A percentile compares a stretch with the other conserved stretches of the same genome.
Conservation (phyloP, 2,888 invertebrate species). For the Octonoba sinensis region DNA sequence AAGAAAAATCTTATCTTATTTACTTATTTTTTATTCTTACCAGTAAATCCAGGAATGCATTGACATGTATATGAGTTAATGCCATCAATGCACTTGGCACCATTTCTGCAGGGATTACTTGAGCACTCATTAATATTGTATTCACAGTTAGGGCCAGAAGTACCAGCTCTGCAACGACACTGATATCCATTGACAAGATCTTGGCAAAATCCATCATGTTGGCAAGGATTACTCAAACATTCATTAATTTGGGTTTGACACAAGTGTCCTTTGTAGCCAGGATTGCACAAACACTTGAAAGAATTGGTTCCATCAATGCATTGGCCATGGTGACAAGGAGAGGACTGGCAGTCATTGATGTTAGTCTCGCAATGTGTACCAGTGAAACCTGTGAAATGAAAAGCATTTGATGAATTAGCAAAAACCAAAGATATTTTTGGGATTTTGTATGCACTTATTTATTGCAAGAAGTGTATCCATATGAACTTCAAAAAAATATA, state of each 20-base stretch:
- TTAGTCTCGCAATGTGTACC: slow-evolving; percentile 90
- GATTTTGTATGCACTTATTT: too few species aligned
- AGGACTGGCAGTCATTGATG: slow-evolving; percentile 91
- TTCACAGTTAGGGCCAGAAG: slow-evolving; percentile 91
- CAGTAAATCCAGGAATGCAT: slow-evolving; percentile 90
- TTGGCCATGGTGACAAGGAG: slow-evolving; percentile 83
- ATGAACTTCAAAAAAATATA: too few species aligned
- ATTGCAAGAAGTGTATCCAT: too few species aligned
- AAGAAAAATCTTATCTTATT: too few species aligned
- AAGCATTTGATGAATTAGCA: background rate
- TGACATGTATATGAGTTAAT: slow-evolving; percentile 93
- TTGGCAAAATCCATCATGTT: slow-evolving; percentile 91
- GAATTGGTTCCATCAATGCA: slow-evolving; percentile 94
- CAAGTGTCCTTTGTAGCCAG: slow-evolving; percentile 86
- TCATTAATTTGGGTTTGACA: slow-evolving; percentile 86
- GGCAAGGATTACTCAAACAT: slow-evolving; percentile 83
- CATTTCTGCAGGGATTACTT: slow-evolving; percentile 92
- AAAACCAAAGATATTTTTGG: too few species aligned
- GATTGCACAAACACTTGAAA: slow-evolving; percentile 91
- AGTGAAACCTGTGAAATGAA: slow-evolving; percentile 74
- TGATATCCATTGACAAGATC: slow-evolving; percentile 88
- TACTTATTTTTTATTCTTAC: slow-evolving; percentile 70
- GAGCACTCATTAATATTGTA: slow-evolving; percentile 95
- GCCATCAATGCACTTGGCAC: slow-evolving; percentile 90
- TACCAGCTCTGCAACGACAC: slow-evolving; percentile 91